Base-by-base conservation (phyloP, 2,888 invertebrate species). In the Scelioninae gen. 1 region DNA sequence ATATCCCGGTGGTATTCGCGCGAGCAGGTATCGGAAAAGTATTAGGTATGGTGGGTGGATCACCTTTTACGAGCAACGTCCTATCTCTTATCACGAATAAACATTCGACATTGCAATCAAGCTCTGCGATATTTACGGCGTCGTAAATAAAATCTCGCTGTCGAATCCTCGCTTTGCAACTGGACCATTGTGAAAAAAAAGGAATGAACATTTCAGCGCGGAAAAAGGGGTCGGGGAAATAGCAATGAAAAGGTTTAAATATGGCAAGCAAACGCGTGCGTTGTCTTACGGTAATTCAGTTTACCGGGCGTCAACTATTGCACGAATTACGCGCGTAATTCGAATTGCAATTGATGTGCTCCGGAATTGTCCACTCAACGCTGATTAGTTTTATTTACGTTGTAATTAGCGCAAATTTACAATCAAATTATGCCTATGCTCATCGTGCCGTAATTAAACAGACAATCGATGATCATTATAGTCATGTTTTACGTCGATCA, bases 41-140 rank as follows among this genome's bases (percentile, higher is more conserved):
- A 75, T 83, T 72, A 84, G 60, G 65, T 77, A 82, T 79, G 68
- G 74, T 82, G 49, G 83, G n/a, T n/a, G n/a, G n/a, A n/a, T n/a
- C n/a, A n/a, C n/a, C n/a, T n/a, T n/a, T n/a, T n/a, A n/a, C n/a
- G n/a, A n/a, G n/a, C n/a, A n/a, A n/a, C n/a, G n/a, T 63, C 77
- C 85, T 84, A 84, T 83, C 86, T 89, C 88, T 91, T 90, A 91
- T 90, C 89, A 87, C 83, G 69, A 88, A 89, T 89, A 88, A 90
- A 88, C 87, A 89, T 86, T 87, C 83, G 85, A 85, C 78, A 84
- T 84, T 74, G 85, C 88, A 88, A 89, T 89, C 87, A 86, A 87
- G 76, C 85, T 47, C 11, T 60, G 78, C 84, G 79, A 87, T 87
- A 85, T 90, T 89, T 88, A 88, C 85, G 82, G 81, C 81, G 66